phyloP scores from a whole-genome alignment of 2,888 invertebrate genomes.

The Cecidostiba fungosa region DNA sequence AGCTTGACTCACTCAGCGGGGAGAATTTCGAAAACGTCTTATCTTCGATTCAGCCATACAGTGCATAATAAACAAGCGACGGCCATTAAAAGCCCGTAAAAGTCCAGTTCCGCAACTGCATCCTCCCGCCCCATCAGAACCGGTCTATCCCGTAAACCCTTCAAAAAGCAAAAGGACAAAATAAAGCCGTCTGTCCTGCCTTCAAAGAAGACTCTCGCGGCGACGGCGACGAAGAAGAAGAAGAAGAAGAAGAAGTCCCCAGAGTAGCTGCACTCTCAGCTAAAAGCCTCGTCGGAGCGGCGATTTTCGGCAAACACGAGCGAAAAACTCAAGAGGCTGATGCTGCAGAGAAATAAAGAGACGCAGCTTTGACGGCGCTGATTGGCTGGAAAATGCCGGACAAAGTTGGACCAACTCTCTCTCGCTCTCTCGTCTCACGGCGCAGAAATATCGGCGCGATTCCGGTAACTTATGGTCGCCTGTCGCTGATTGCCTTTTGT shows the following conservation, averaged over 20 bases:
- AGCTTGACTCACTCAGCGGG: too few species aligned
- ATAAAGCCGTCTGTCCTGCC: not conserved
- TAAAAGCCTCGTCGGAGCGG: conserved; percentile 35
- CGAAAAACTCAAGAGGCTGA: conserved; percentile 2
- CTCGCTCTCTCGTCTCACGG: conserved; percentile 7
- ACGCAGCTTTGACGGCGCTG: conserved; percentile 28
- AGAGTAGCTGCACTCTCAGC: conserved; percentile 28
- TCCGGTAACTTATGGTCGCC: conserved; percentile 73
- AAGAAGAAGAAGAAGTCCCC: conserved; percentile 1
- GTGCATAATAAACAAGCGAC: not conserved
- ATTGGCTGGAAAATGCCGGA: conserved; percentile 55
- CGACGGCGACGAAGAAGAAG: not conserved
- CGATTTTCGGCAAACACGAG: conserved; percentile 42
- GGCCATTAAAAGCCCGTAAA: not conserved
- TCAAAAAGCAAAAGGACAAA: conserved; percentile 2
- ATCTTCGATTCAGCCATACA: not conserved
- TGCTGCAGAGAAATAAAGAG: conserved; percentile 29
- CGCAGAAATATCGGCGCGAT: conserved; percentile 73
- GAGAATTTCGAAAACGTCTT: too few species aligned
- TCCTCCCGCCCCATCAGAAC: not conserved
- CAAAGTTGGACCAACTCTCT: conserved; percentile 6
- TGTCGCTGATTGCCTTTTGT: conserved; percentile 76
- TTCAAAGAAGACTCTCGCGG: not conserved
- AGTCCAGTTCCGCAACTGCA: not conserved
- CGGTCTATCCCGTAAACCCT: not conserved